phyloP scores from a whole-genome alignment of 2,888 invertebrate species.

The Tenthredo distinguenda region DNA sequence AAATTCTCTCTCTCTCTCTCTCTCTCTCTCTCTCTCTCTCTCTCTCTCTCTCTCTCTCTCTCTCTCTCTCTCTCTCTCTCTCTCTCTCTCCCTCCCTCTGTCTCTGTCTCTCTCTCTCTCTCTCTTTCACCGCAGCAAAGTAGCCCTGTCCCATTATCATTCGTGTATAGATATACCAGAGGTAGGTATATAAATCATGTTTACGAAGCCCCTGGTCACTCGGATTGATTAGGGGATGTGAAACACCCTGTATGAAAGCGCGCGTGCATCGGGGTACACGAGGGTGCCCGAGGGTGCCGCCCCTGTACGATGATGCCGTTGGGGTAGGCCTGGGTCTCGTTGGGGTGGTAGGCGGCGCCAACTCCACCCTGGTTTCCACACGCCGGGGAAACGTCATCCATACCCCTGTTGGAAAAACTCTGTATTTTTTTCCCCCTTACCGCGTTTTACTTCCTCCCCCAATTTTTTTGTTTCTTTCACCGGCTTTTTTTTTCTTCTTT shows the following conservation, averaged over 20 bases:
- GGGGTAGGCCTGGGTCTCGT: slow-evolving; percentile 50
- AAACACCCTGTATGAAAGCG: slow-evolving; percentile 47
- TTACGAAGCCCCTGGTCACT: slow-evolving; percentile 22
- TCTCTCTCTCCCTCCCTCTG: too few species aligned
- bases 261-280: slow-evolving; percentile 41
- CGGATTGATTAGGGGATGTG: slow-evolving; percentile 45
- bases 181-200: slow-evolving; percentile 5
- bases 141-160: not conserved
- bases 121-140: not conserved
- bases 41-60: too few species aligned
- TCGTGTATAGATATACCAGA: not conserved
- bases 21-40: not conserved
- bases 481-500: not conserved
- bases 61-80: not conserved
- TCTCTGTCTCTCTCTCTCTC: not conserved
- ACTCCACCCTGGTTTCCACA: slow-evolving; percentile 34
- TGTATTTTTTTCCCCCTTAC: not conserved
- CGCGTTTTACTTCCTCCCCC: slow-evolving; percentile 1
- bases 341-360: slow-evolving; percentile 37
- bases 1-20: not conserved
- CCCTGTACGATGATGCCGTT: slow-evolving; percentile 40
- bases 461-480: not conserved
- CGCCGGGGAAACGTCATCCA: slow-evolving; percentile 42
- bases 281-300: slow-evolving; percentile 41
- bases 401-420: slow-evolving; percentile 28